Percentiles rank a stretch among this genome's conserved stretches.
These are phyloP conservation scores for Microdon myrmicae DNA, from an alignment of 2,888 invertebrate species.

Conservation along the genomic window DNA sequence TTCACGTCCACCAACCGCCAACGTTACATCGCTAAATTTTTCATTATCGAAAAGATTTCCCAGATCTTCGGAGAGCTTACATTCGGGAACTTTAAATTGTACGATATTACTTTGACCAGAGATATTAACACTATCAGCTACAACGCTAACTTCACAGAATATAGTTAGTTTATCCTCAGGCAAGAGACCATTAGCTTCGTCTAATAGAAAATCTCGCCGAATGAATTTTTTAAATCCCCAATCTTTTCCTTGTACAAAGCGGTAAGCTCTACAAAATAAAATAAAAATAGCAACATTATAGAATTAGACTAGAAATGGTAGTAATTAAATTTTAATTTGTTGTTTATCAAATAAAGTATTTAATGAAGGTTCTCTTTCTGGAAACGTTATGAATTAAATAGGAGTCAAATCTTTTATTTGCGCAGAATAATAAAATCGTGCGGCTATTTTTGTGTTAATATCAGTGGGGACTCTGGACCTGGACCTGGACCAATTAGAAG, in stretches of 20 bases:
- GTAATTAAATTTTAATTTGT: background rate
- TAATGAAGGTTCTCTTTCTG: too few species aligned
- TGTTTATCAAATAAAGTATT: background rate
- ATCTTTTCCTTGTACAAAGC: slow-evolving; percentile 99
- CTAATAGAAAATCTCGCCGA: slow-evolving; percentile 96
- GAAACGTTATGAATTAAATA: too few species aligned
- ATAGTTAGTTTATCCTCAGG: slow-evolving; percentile 99
- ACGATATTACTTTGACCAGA: slow-evolving; percentile 98
- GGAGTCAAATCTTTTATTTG: too few species aligned
- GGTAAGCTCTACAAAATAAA: slow-evolving; percentile 79
- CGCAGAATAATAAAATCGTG: too few species aligned
- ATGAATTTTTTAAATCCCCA: slow-evolving; percentile 99
- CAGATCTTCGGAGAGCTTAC: slow-evolving; percentile 92
- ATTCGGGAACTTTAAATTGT: slow-evolving; percentile 97
- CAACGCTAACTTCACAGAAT: slow-evolving; percentile 98
- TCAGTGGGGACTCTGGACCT: too few species aligned
- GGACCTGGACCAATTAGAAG: too few species aligned
- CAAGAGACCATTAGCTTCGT: slow-evolving; percentile 97
- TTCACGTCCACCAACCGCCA: slow-evolving; percentile 89
- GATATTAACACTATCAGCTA: slow-evolving; percentile 99
- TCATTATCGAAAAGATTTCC: slow-evolving; percentile 96
- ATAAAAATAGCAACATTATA: slow-evolving; percentile 1
- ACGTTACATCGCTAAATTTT: slow-evolving; percentile 96
- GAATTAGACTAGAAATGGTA: slow-evolving; percentile 7
- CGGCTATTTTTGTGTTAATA: too few species aligned